Evolutionary conservation across 2,113 vertebrate species (phyloP).

Genomic region (Phylloscopus trochilus): DNA sequence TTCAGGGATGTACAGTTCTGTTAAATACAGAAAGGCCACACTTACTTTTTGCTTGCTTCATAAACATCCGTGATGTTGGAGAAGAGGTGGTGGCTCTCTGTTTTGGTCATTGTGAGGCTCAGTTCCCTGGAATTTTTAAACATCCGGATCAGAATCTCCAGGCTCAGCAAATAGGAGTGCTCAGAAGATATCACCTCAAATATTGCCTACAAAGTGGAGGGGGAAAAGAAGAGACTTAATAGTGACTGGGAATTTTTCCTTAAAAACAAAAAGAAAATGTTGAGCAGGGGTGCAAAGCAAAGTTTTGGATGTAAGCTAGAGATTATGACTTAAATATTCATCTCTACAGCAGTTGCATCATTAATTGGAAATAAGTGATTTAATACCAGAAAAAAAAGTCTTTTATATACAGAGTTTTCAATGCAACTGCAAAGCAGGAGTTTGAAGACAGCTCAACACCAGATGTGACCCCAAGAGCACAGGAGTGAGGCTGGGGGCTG

Average conservation of each 20-base stretch:
- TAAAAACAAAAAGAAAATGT: neutral
- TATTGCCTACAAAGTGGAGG: slow-evolving; percentile 79
- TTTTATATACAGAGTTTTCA: neutral
- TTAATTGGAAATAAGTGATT: neutral
- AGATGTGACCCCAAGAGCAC: neutral
- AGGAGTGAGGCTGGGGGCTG: neutral
- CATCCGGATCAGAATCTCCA: slow-evolving; percentile 93
- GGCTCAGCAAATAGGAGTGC: slow-evolving; percentile 94
- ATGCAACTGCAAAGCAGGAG: neutral
- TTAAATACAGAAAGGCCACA: neutral
- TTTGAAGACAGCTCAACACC: too few species aligned
- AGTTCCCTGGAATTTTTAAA: slow-evolving; percentile 92
- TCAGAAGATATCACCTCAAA: slow-evolving; percentile 98
- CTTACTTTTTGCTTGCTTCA: slow-evolving; percentile 94
- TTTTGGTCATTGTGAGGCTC: slow-evolving; percentile 92
- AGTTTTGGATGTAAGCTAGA: neutral
- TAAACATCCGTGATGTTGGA: slow-evolving; percentile 94
- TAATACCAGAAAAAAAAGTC: neutral
- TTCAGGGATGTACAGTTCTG: neutral
- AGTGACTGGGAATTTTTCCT: neutral
- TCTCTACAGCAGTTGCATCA: neutral
- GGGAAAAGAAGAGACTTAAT: neutral
- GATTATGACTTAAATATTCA: neutral
- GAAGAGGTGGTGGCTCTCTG: slow-evolving; percentile 94
- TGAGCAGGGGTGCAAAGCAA: neutral